These are phyloP conservation scores for Phrynocephalus vlangalii DNA, from an alignment of 2,797 vertebrate genomes.

Conservation along the genomic window DNA sequence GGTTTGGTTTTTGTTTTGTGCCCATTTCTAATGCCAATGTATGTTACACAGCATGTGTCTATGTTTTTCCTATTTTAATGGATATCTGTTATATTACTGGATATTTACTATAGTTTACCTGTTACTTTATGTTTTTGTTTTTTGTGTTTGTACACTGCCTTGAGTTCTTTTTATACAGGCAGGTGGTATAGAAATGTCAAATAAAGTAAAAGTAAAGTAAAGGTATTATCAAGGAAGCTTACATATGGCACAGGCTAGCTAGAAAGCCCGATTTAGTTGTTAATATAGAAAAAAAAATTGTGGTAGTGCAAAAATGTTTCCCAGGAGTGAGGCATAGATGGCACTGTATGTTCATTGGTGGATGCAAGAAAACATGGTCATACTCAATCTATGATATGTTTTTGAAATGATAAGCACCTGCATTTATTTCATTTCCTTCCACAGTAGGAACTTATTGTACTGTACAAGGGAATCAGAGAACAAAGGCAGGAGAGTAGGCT, in stretches of 20 bases:
- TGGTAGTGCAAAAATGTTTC: background rate
- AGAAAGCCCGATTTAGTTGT: background rate
- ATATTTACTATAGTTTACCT: no score
- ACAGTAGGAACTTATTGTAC: background rate
- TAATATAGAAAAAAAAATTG: background rate
- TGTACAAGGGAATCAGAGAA: background rate
- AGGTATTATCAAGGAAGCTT: no score
- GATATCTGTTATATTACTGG: no score
- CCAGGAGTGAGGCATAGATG: constrained; percentile 22
- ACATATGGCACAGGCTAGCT: background rate
- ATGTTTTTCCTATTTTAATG: no score
- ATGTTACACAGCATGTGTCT: no score
- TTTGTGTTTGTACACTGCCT: no score
- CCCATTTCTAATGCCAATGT: no score
- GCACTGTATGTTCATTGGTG: constrained; percentile 44
- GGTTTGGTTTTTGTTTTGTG: no score
- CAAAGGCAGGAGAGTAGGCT: background rate
- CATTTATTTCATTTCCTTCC: constrained; percentile 2
- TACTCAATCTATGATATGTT: background rate
- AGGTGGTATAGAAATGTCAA: no score
- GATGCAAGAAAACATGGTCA: constrained; percentile 10
- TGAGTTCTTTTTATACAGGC: no score
- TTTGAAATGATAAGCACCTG: constrained; percentile 6
- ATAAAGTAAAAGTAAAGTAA: no score
- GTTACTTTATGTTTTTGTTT: no score